Evolutionary conservation across 2,888 invertebrate genomes (phyloP).

Genomic region (Idaea dimidiata): DNA sequence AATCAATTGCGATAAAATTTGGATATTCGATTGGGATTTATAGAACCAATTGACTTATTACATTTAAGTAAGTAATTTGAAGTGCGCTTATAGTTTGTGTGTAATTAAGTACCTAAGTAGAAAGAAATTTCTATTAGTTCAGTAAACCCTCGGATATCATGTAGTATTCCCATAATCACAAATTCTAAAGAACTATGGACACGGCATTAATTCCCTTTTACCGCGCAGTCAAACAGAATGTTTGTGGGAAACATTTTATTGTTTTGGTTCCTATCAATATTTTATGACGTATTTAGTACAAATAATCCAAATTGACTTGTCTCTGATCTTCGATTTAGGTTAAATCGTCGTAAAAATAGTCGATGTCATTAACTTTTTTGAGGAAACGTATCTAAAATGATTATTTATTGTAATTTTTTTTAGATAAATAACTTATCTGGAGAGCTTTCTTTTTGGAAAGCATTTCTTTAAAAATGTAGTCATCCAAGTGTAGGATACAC

Average conservation of each 20-base stretch:
- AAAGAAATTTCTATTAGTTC: too few species aligned
- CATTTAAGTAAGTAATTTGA: too few species aligned
- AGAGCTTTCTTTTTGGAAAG: too few species aligned
- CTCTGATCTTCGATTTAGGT: neutral
- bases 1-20: too few species aligned
- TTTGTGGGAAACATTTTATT: neutral
- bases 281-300: neutral
- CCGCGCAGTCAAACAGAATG: neutral
- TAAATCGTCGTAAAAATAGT: constrained; percentile 7
- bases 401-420: neutral
- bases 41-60: too few species aligned
- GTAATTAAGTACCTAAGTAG: too few species aligned
- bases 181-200: neutral
- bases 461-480: too few species aligned
- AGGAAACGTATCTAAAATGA: neutral
- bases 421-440: too few species aligned
- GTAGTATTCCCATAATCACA: neutral
- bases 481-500: too few species aligned
- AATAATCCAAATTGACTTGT: neutral
- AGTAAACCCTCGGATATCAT: neutral
- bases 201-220: neutral
- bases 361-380: neutral
- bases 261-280: neutral
- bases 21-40: too few species aligned
- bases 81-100: too few species aligned